A percentile compares a stretch with the other conserved stretches of the same genome.
These are phyloP conservation scores for Melitaea athalia DNA, from an alignment of 2,888 invertebrate species.

Conservation along the genomic window DNA sequence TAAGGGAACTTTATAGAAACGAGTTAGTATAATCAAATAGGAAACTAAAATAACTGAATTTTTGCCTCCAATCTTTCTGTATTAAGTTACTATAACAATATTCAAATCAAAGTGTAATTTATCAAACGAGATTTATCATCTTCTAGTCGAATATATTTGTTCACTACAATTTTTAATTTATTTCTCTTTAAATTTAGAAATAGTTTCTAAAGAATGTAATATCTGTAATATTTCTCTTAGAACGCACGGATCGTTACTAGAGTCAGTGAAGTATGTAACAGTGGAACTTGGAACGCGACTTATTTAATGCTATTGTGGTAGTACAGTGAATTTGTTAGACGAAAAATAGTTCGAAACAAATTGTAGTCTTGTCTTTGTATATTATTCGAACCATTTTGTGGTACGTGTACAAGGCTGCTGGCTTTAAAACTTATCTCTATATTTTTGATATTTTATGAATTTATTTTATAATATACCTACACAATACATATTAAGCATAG, in stretches of 20 bases:
- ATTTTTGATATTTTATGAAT: too few relatives aligned
- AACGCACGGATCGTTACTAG: constrained; percentile 41
- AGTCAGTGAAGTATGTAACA: constrained; percentile 37
- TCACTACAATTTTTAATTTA: neutral
- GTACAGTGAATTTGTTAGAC: constrained; percentile 24
- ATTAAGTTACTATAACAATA: too few relatives aligned
- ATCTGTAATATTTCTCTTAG: constrained; percentile 36
- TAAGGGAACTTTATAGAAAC: too few relatives aligned
- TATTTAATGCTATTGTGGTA: constrained; percentile 30
- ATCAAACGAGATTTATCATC: neutral
- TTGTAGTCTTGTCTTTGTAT: constrained; percentile 19
- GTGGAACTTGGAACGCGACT: constrained; percentile 25
- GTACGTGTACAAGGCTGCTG: neutral
- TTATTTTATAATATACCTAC: too few relatives aligned
- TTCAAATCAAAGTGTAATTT: too few relatives aligned
- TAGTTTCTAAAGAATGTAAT: constrained; percentile 32
- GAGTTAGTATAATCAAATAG: too few relatives aligned
- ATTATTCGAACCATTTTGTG: constrained; percentile 12
- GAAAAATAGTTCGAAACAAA: constrained; percentile 25
- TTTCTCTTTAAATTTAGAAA: neutral
- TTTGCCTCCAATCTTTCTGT: too few relatives aligned
- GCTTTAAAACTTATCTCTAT: neutral
- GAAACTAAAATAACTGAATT: too few relatives aligned
- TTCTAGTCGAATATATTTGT: neutral
- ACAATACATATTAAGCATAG: too few relatives aligned